Conservation (phyloP, 2,888 invertebrate species). For the Sepiola atlantica region DNA sequence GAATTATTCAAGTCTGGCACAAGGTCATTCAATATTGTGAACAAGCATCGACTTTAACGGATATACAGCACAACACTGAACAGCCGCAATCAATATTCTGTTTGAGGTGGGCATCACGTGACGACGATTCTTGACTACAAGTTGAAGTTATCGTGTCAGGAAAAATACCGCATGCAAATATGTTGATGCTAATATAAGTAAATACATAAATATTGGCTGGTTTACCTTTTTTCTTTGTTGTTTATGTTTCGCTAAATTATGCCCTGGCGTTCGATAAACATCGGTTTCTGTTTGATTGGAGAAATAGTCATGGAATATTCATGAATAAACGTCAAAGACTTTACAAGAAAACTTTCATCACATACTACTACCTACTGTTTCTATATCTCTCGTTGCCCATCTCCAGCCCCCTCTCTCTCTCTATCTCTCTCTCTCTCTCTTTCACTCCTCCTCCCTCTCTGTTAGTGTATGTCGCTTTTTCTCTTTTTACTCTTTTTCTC, state of each 20-base stretch:
- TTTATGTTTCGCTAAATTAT: not conserved
- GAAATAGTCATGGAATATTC: not conserved
- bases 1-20: too few species aligned
- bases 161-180: not conserved
- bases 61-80: too few species aligned
- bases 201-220: not conserved
- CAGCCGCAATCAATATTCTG: too few species aligned
- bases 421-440: not conserved
- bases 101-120: too few species aligned
- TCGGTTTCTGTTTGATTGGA: not conserved
- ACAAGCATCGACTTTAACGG: too few species aligned
- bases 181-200: not conserved
- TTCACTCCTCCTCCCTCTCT: accelerated
- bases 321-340: not conserved
- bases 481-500: not conserved
- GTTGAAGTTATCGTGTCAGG: too few species aligned
- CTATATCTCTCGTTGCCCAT: not conserved
- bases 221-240: not conserved
- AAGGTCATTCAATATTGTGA: too few species aligned
- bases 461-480: not conserved
- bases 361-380: not conserved
- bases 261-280: not conserved
- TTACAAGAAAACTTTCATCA: not conserved
- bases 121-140: too few species aligned
- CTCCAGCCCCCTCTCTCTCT: accelerated